Base-by-base conservation (phyloP, 37 sponge, comb jelly and placozoan species). In the Dysidea cf. avara region DNA sequence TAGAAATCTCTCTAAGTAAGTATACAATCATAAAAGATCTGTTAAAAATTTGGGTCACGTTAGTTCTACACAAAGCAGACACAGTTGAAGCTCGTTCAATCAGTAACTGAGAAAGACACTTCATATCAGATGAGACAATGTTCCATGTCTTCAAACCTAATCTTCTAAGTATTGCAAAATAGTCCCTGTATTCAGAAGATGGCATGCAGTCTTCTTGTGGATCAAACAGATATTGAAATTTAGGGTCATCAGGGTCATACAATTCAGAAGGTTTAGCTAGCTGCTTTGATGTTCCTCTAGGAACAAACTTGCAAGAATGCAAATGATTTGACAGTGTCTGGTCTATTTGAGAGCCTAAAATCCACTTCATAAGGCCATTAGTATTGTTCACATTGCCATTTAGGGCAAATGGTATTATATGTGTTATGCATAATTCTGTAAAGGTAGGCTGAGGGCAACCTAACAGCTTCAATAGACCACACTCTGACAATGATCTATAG, bases 91-190 rank as follows among this genome's bases (percentile, higher is more conserved):
- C 75, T 68, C 83, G 66, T 7, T 56, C 61, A 22, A 32, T 31
- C 3, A 82, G 34, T 16, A 74, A 75, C 0, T 34, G 21, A 34
- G 1, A n/a, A 3, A 82, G 58, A 39, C 51, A n/a, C 9, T 62
- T 51, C 36, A 16, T 9, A 31, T 65, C 24, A 35, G 20, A 6
- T 14, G 29, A 17, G 12, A 82, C n/a, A 11, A 36, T 26, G 33
- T 59, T n/a, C 87, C 87, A 86, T 25, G 58, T 63, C 4, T 67
- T 43, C 30, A 86, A 16, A 2, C 87, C 87, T 7, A 67, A 14
- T 22, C 25, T 16, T 29, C 38, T n/a, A 1, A 86, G 57, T 29
- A 57, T 38, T n/a, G 48, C n/a, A 46, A 53, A 37, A 29, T n/a
- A 36, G 18, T 22, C 17, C 28, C 22, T 0, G 21, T 75, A 86